A percentile compares a stretch with the other conserved stretches of the same genome.
Evolutionary conservation across 1,140 invertebrate species (phyloP).

Genomic region (Chelonus insularis): DNA sequence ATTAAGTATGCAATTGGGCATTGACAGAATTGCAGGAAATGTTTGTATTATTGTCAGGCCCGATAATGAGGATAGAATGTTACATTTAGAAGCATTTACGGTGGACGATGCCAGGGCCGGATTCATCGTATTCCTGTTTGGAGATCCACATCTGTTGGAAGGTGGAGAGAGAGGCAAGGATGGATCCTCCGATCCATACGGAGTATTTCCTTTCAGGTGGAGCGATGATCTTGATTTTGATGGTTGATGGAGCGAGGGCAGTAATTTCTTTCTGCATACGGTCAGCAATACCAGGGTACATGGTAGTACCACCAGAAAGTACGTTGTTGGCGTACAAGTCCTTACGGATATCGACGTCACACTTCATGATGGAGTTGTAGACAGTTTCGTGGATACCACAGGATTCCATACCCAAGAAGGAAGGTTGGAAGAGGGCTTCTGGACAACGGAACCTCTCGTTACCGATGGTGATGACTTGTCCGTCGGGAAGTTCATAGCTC

Average conservation of each 20-base stretch:
- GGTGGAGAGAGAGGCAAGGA: constrained; percentile 84
- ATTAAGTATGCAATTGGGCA: constrained; percentile 29
- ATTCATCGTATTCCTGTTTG: constrained; percentile 87
- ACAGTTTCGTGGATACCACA: constrained; percentile 82
- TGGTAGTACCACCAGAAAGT: constrained; percentile 67
- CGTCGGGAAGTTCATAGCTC: constrained; percentile 84
- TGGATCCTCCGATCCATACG: constrained; percentile 82
- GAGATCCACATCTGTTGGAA: constrained; percentile 94
- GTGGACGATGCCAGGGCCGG: constrained; percentile 82
- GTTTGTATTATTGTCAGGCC: constrained; percentile 50
- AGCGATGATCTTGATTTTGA: constrained; percentile 95
- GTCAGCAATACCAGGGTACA: constrained; percentile 12
- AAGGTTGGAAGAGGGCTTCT: constrained; percentile 89
- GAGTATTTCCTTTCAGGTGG: constrained; percentile 86
- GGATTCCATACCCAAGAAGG: constrained; percentile 85
- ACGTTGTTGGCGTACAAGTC: constrained; percentile 91
- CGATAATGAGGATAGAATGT: constrained; percentile 41
- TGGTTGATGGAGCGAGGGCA: constrained; percentile 80
- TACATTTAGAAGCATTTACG: constrained; percentile 81
- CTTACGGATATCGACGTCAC: constrained; percentile 90
- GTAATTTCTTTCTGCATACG: constrained; percentile 84
- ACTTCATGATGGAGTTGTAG: constrained; percentile 94
- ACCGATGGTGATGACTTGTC: constrained; percentile 91
- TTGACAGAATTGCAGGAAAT: constrained; percentile 34
- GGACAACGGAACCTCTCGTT: constrained; percentile 94